A percentile compares a stretch with the other conserved stretches of the same genome.
These are phyloP conservation scores for Tympanuchus pallidicinctus DNA, from an alignment of 2,113 vertebrate species.

Conservation along the genomic window DNA sequence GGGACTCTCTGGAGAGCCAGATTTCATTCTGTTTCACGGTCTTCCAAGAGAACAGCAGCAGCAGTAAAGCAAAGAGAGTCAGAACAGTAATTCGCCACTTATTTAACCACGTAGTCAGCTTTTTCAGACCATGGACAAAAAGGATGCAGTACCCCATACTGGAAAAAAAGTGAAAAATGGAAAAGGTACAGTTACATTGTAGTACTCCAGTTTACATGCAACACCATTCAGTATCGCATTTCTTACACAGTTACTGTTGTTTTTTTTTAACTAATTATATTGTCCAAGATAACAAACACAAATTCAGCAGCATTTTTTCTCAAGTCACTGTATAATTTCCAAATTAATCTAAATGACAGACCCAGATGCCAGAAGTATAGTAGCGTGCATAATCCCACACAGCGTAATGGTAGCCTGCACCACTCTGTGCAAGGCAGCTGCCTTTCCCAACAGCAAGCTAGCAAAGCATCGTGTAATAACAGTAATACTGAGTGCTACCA, in stretches of 20 bases:
- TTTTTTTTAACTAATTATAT: neutral
- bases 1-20: slow-evolving; percentile 94
- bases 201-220: neutral
- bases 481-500: slow-evolving; percentile 25
- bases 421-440: slow-evolving; percentile 16
- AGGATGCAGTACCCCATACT: slow-evolving; percentile 99
- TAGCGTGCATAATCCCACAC: neutral
- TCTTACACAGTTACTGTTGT: neutral
- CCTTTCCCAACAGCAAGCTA: slow-evolving; percentile 20
- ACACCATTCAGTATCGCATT: neutral
- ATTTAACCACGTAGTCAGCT: slow-evolving; percentile 81
- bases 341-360: slow-evolving; percentile 62
- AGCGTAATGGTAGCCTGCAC: slow-evolving; percentile 26
- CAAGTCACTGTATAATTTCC: slow-evolving; percentile 52
- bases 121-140: slow-evolving; percentile 88
- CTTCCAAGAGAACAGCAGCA: slow-evolving; percentile 95
- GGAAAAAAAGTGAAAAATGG: neutral
- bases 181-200: neutral
- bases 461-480: slow-evolving; percentile 20
- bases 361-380: slow-evolving; percentile 2
- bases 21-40: slow-evolving; percentile 93
- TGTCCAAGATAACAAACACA: neutral
- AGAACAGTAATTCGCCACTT: slow-evolving; percentile 83
- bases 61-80: slow-evolving; percentile 82
- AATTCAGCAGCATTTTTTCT: neutral